Evolutionary conservation across 2,113 vertebrate species (phyloP), one percentile per base, ranked within the genome.

Genomic region (Triplophysa dalaica): DNA sequence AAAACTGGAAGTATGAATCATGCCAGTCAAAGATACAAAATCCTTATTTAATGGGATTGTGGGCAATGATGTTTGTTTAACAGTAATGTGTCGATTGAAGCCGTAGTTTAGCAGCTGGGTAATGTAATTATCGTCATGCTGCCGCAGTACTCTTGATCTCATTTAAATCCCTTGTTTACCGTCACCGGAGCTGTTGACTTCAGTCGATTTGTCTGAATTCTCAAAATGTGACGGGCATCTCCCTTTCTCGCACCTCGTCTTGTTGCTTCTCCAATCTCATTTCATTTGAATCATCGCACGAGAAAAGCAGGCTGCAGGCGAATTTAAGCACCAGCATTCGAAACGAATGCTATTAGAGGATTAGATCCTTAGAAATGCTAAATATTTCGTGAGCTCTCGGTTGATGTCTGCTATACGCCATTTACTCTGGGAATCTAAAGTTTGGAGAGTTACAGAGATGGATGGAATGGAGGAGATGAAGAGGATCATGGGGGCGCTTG

Each of bases 51-150:
- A 63, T 63, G 48, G 63, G 50, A 52, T 70, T 62, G 45, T 62
- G 41, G 50, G 60, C 73, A 80, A 73, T 79, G 72, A 68, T 54
- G 70, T 79, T 79, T 79, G 70, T 79, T 79, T 61, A 66, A 33
- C 63, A 12, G 3, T 54, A 48, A 21, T 50, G 52, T 69, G 13
- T 21, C 8, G 76, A 75, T 61, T 66, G 75, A 43, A 77, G 58
- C 61, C 21, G 8, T 29, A 69, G 56, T 70, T 22, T 70, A 76
- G 21, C 61, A 80, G 79, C 65, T 68, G 41, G 72, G 54, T 50
- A 38, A 75, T 68, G 43, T 61, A 60, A 80, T 80, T 52, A 68
- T 75, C 67, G 41, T 45, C 45, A 70, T 73, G 21, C 74, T 13
- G 17, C 72, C 65, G 29, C 48, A 70, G 58, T 61, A 48, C 77